These are phyloP conservation scores for Drosophila baimaii DNA, from an alignment of 1,140 invertebrate genomes.

Conservation along the genomic window DNA sequence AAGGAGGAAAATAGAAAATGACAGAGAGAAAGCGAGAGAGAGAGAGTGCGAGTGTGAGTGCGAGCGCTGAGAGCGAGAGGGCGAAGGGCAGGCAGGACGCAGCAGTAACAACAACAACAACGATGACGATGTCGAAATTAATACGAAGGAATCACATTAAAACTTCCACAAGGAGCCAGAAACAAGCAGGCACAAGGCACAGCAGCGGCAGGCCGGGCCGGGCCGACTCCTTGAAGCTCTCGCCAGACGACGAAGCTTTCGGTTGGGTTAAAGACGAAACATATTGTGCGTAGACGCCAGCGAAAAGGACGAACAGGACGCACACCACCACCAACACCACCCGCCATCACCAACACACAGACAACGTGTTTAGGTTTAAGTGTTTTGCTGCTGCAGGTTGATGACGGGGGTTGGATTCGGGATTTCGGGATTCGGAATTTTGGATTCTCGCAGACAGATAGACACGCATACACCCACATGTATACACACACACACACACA, in stretches of 20 bases:
- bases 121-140: conserved; percentile 81
- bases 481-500: conserved; percentile 13
- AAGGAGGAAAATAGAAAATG: conserved; percentile 72
- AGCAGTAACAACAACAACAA: conserved; percentile 55
- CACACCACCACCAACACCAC: conserved; percentile 35
- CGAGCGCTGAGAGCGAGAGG: background rate
- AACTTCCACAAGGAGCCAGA: conserved; percentile 65
- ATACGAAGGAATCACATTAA: conserved; percentile 82
- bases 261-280: conserved; percentile 82
- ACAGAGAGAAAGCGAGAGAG: conserved; percentile 11
- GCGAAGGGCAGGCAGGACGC: conserved; percentile 10
- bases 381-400: conserved; percentile 75
- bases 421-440: conserved; percentile 35
- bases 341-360: conserved; percentile 24
- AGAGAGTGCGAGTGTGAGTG: background rate
- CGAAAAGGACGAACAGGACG: conserved; percentile 64
- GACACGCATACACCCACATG: conserved; percentile 26
- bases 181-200: conserved; percentile 18
- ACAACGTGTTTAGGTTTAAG: conserved; percentile 82
- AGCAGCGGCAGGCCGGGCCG: conserved; percentile 4
- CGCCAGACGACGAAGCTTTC: conserved; percentile 53
- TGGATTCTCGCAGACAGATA: conserved; percentile 60
- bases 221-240: conserved; percentile 46
- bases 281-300: conserved; percentile 80
- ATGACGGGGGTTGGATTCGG: conserved; percentile 53